Conservation (phyloP, 2,888 invertebrate species). For the Ypsolopha sequella region DNA sequence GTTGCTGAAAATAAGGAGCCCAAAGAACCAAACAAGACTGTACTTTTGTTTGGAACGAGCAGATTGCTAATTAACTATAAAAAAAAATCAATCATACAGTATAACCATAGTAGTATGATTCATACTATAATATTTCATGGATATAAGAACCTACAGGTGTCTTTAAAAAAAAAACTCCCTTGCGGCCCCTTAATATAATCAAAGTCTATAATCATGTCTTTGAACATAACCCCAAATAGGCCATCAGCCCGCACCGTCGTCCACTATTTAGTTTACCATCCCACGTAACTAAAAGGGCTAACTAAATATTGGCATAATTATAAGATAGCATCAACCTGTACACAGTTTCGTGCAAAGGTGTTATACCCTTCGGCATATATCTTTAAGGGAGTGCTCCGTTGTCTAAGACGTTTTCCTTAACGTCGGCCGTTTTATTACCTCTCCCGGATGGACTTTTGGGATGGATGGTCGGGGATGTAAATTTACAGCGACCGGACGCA, state of each 20-base stretch:
- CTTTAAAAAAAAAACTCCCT: too few species aligned
- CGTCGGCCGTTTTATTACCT: slow-evolving; percentile 67
- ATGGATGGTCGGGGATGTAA: slow-evolving; percentile 68
- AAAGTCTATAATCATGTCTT: slow-evolving; percentile 4
- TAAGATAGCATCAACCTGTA: slow-evolving; percentile 61
- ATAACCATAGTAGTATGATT: too few species aligned
- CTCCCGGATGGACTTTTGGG: slow-evolving; percentile 64
- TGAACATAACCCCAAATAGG: slow-evolving; percentile 7
- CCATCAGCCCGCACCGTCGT: slow-evolving; percentile 7
- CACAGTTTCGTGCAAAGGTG: slow-evolving; percentile 43
- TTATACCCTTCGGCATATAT: slow-evolving; percentile 55
- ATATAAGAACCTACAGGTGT: too few species aligned
- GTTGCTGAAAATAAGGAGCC: too few species aligned
- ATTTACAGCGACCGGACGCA: slow-evolving; percentile 67
- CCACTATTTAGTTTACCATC: slow-evolving; percentile 4
- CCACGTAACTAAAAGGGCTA: slow-evolving; percentile 11
- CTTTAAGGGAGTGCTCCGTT: slow-evolving; percentile 26
- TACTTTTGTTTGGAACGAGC: too few species aligned
- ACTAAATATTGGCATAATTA: slow-evolving; percentile 69
- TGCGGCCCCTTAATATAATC: background rate
- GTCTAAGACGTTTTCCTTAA: slow-evolving; percentile 56
- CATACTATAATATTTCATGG: too few species aligned
- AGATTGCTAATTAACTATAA: too few species aligned
- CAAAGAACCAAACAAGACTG: too few species aligned
- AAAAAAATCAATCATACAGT: too few species aligned